phyloP scores from a whole-genome alignment of 2,797 vertebrate species.

The Oreortyx pictus region DNA sequence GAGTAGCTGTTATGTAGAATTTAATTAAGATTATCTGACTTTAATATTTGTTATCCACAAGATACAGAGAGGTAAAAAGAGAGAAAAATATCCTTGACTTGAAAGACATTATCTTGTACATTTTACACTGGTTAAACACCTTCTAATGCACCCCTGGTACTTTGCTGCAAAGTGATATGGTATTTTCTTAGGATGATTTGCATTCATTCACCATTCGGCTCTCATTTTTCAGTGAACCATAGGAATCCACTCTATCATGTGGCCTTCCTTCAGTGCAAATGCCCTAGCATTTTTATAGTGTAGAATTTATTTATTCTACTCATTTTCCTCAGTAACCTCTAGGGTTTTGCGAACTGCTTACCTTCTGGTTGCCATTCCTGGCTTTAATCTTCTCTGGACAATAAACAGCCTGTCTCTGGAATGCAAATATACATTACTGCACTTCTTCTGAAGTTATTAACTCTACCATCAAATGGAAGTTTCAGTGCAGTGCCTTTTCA shows the following conservation, averaged over 20 bases:
- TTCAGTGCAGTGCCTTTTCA: neutral
- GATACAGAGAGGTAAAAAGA: neutral
- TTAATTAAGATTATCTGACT: neutral
- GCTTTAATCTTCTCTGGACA: neutral
- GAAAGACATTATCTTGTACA: constrained; percentile 8
- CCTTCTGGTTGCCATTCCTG: neutral
- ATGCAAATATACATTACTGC: neutral
- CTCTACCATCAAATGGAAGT: neutral
- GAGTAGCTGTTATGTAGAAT: neutral
- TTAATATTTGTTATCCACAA: constrained; percentile 47
- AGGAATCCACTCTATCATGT: neutral
- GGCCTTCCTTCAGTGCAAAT: neutral
- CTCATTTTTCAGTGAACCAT: neutral
- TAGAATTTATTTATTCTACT: neutral
- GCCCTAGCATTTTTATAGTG: neutral
- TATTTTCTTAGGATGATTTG: neutral
- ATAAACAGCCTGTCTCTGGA: neutral
- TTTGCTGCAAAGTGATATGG: neutral
- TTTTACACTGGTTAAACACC: constrained; percentile 12
- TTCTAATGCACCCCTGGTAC: neutral
- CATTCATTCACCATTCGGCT: neutral
- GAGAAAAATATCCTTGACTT: constrained; percentile 14
- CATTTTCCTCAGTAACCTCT: neutral
- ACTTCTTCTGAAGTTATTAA: neutral
- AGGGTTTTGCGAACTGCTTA: neutral